Conservation (phyloP, 2,797 vertebrate genomes). For the Oceanodroma leucorhoa region DNA sequence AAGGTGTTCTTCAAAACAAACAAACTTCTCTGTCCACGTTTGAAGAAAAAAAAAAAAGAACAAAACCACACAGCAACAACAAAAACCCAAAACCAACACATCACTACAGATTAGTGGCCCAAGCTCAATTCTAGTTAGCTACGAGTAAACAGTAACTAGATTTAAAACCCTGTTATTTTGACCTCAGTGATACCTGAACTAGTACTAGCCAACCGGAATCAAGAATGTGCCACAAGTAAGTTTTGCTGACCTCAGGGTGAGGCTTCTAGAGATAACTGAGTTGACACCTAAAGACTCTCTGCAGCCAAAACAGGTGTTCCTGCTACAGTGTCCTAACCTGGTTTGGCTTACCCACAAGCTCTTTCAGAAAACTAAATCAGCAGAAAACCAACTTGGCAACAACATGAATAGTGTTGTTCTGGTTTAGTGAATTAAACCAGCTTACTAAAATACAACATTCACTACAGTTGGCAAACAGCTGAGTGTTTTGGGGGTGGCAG, state of each 20-base stretch:
- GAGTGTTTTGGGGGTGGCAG: neutral
- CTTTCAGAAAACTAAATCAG: neutral
- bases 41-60: neutral
- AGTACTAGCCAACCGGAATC: neutral
- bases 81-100: neutral
- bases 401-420: neutral
- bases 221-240: neutral
- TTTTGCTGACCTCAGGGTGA: neutral
- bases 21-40: neutral
- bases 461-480: neutral
- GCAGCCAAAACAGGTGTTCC: neutral
- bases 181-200: neutral
- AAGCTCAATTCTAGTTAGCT: neutral
- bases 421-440: neutral
- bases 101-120: neutral
- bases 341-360: neutral
- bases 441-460: neutral
- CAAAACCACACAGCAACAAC: fast-evolving
- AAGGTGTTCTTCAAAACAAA: neutral
- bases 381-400: neutral
- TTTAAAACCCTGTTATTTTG: neutral
- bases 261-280: neutral
- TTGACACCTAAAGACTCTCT: neutral
- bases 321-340: neutral
- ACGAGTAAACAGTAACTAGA: neutral